Evolutionary conservation across 2,113 vertebrate genomes (phyloP), one percentile per base, ranked within the genome.

Genomic region (Pygoscelis adeliae): DNA sequence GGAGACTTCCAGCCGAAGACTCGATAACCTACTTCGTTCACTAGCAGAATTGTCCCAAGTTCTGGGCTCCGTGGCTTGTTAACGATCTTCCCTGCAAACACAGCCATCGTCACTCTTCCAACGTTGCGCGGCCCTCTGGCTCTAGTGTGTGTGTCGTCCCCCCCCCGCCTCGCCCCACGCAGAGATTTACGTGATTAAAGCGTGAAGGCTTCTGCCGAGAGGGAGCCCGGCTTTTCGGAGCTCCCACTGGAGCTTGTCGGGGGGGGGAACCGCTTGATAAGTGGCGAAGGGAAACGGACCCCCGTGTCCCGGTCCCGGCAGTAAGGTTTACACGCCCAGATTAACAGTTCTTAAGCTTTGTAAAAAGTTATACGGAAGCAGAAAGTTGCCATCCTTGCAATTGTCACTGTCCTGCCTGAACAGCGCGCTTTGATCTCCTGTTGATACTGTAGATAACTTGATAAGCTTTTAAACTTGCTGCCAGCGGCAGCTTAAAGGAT

Each of bases 21-120:
- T 50, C n/a, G 2, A 7, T 12, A 9, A 40, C 14, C 34, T 42
- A 3, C 36, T 50, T 23, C 23, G 18, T 38, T 72, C 27, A 3
- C 19, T 10, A 22, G 10, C 36, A 22, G 76, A 29, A 44, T 26
- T 13, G 23, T 6, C 30, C 30, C 34, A 10, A 34, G n/a, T 53
- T 40, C 20, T 80, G 76, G 13, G 11, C 10, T 53, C 34, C 0
- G 3, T 13, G 82, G 26, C 34, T 83, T 13, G 4, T 21, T 47
- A 55, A 3, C 16, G 26, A 4, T 38, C 81, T 38, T 32, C 36
- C 3, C 18, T 61, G 67, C 67, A 30, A 8, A 15, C 46, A 1
- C 52, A 2, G 40, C 46, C 20, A 1, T 19, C 0, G 0, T 34
- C 38, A 2, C n/a, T 6, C 50, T 20, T 8, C 3, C 18, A 20